These are phyloP conservation scores for Smittia aterrima DNA, from an alignment of 2,888 invertebrate species.

Conservation along the genomic window DNA sequence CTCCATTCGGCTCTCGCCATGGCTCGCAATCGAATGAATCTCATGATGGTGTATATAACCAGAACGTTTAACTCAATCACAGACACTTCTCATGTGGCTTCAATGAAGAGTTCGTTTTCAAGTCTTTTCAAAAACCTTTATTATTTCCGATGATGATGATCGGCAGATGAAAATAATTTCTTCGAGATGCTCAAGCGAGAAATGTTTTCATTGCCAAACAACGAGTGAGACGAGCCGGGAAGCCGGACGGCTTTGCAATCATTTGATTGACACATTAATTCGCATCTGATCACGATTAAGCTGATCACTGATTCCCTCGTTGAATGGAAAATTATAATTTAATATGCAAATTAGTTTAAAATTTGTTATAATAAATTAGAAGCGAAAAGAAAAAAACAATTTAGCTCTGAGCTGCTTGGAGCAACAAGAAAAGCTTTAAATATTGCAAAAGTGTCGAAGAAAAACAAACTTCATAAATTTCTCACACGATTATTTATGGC, in stretches of 20 bases:
- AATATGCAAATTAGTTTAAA: constrained; percentile 21
- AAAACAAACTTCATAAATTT: constrained; percentile 29
- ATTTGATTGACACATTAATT: constrained; percentile 16
- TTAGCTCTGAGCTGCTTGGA: neutral
- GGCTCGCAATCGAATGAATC: neutral
- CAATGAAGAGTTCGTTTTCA: neutral
- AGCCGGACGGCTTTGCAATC: neutral
- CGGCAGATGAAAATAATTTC: neutral
- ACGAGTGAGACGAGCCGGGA: neutral
- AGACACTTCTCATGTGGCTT: neutral
- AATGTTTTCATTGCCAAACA: neutral
- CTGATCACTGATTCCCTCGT: no score
- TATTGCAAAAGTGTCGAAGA: neutral
- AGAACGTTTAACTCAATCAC: neutral
- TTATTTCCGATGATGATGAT: neutral
- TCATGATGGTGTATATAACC: neutral
- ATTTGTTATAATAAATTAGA: constrained; percentile 27
- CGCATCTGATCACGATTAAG: constrained; percentile 1
- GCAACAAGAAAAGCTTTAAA: neutral
- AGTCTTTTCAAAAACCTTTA: neutral
- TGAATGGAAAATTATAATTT: constrained; percentile 22
- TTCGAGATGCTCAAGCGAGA: neutral
- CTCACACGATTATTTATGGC: constrained; percentile 29
- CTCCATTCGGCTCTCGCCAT: neutral
- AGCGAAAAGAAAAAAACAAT: neutral